Conservation (phyloP, 1,140 invertebrate species). For the Mylabris phalerata region DNA sequence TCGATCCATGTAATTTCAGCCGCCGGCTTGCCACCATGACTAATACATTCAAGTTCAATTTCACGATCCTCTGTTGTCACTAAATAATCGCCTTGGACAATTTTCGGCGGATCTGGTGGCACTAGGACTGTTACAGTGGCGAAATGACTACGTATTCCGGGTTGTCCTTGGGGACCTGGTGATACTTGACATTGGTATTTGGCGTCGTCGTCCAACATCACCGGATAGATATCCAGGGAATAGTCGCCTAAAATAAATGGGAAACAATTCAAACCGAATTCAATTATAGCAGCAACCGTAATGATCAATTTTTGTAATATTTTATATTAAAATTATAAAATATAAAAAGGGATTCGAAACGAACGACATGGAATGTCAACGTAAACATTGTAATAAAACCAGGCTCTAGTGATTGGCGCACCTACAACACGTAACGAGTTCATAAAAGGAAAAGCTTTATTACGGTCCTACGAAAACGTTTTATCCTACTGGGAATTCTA, state of each 20-base stretch:
- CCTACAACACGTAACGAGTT: slow-evolving; percentile 32
- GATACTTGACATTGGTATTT: slow-evolving; percentile 85
- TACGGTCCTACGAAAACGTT: slow-evolving; percentile 33
- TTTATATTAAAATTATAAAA: neutral
- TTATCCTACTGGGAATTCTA: slow-evolving; percentile 30
- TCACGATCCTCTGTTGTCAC: slow-evolving; percentile 81
- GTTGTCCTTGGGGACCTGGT: slow-evolving; percentile 61
- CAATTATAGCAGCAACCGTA: neutral
- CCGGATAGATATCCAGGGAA: slow-evolving; percentile 78
- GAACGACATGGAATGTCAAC: neutral
- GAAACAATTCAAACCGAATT: neutral
- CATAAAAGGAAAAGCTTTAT: slow-evolving; percentile 37
- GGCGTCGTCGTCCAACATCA: slow-evolving; percentile 84
- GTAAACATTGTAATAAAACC: slow-evolving; percentile 17
- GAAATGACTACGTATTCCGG: slow-evolving; percentile 73
- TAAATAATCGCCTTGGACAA: slow-evolving; percentile 74
- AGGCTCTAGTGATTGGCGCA: slow-evolving; percentile 26
- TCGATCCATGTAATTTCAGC: slow-evolving; percentile 93
- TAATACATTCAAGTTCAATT: slow-evolving; percentile 84
- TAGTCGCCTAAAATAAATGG: slow-evolving; percentile 66
- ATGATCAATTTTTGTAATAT: neutral
- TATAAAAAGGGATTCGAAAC: neutral
- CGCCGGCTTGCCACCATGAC: slow-evolving; percentile 82
- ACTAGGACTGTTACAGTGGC: slow-evolving; percentile 81
- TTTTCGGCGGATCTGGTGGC: slow-evolving; percentile 81